Percentiles rank a stretch among this genome's conserved stretches.
Evolutionary conservation across 2,888 invertebrate genomes (phyloP).

Genomic region (Euplexia lucipara): DNA sequence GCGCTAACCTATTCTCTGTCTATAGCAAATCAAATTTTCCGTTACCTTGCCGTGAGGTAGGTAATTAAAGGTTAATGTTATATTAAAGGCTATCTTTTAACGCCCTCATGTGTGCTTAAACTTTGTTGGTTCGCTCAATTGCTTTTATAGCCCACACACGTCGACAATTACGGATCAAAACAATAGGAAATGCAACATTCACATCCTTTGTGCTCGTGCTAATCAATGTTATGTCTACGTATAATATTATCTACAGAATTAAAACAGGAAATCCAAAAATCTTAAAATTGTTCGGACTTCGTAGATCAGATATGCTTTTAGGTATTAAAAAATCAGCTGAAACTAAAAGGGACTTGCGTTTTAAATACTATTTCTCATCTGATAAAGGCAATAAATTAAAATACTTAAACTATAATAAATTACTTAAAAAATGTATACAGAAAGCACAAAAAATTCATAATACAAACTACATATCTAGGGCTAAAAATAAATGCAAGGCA

Average conservation of each 20-base stretch:
- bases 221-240: not conserved
- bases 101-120: not conserved
- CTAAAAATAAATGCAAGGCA: no score
- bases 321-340: no score
- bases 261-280: not conserved
- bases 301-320: no score
- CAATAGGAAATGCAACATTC: conserved; percentile 16
- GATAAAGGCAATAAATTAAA: no score
- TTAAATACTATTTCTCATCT: no score
- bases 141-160: conserved; percentile 11
- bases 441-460: no score
- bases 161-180: not conserved
- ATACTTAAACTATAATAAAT: no score
- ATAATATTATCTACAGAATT: not conserved
- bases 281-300: no score
- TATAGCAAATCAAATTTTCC: not conserved
- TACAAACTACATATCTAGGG: no score
- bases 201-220: conserved; percentile 17
- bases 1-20: not conserved
- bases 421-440: no score
- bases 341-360: no score
- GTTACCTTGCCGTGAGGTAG: not conserved
- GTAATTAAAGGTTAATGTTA: not conserved
- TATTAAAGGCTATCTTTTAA: not conserved
- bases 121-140: conserved; percentile 10